Conservation (phyloP, 2,797 vertebrate genomes). For the Pangasius sanitwongsei region DNA sequence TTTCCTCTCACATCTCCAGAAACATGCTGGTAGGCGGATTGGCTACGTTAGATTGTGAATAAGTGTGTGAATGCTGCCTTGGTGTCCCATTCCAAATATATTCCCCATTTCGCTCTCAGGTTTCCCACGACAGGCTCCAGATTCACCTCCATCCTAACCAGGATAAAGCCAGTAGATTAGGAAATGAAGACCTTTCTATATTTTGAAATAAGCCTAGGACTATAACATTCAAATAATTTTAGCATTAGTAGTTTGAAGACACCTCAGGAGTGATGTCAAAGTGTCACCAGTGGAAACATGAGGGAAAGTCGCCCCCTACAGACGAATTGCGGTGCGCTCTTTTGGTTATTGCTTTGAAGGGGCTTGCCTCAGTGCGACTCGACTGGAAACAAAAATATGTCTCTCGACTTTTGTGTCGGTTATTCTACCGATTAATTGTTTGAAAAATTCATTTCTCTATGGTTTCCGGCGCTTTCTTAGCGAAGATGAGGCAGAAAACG, state of each 20-base stretch:
- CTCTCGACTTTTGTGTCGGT: slow-evolving; percentile 3
- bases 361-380: slow-evolving; percentile 34
- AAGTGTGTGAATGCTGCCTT: not conserved
- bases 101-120: not conserved
- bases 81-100: not conserved
- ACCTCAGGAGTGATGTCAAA: not conserved
- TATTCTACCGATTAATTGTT: slow-evolving; percentile 32
- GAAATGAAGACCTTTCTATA: not conserved
- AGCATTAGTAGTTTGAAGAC: not conserved
- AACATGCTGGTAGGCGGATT: not conserved
- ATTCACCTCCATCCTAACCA: not conserved
- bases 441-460: slow-evolving; percentile 66
- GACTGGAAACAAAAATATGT: slow-evolving; percentile 72
- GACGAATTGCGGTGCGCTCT: not conserved
- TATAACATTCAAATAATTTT: not conserved
- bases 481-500: slow-evolving; percentile 78
- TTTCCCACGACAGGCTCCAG: not conserved
- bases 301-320: slow-evolving; percentile 29
- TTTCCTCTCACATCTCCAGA: not conserved
- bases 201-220: not conserved
- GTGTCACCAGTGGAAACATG: not conserved
- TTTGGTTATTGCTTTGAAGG: not conserved
- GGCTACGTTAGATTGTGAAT: not conserved
- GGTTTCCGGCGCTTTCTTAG: slow-evolving; percentile 66
- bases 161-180: not conserved